These are phyloP conservation scores for Urechis unicinctus DNA, from an alignment of 2,888 invertebrate genomes.

Conservation along the genomic window DNA sequence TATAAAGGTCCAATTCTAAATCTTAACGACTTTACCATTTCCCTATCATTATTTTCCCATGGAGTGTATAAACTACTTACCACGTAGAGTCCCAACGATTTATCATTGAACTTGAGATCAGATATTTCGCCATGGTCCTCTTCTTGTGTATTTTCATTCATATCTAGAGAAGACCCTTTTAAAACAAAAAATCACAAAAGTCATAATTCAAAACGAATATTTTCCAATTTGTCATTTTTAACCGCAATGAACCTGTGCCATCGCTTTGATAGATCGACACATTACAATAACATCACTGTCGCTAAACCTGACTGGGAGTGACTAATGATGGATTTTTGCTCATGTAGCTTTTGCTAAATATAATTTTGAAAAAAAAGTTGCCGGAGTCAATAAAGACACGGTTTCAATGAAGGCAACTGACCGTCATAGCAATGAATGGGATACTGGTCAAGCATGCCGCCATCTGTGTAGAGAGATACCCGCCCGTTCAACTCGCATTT, in stretches of 20 bases:
- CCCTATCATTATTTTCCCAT: too few relatives aligned
- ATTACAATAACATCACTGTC: too few relatives aligned
- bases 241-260: too few relatives aligned
- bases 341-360: too few relatives aligned
- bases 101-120: slow-evolving; percentile 3
- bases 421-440: slow-evolving; percentile 24
- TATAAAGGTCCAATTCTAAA: too few relatives aligned
- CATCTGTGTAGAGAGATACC: slow-evolving; percentile 20
- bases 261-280: too few relatives aligned
- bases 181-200: background rate
- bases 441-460: slow-evolving; percentile 23
- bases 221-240: too few relatives aligned
- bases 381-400: too few relatives aligned
- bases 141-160: slow-evolving; percentile 3
- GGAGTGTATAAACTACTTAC: slow-evolving; percentile 11
- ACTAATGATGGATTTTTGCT: too few relatives aligned
- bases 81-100: slow-evolving; percentile 23
- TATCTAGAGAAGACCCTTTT: background rate
- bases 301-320: too few relatives aligned
- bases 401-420: slow-evolving; percentile 4
- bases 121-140: background rate
- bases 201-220: background rate
- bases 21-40: too few relatives aligned
- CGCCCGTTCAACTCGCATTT: slow-evolving; percentile 15
- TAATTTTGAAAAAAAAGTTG: too few relatives aligned